Conservation (phyloP, 2,113 vertebrate genomes). For the Clupea harengus region DNA sequence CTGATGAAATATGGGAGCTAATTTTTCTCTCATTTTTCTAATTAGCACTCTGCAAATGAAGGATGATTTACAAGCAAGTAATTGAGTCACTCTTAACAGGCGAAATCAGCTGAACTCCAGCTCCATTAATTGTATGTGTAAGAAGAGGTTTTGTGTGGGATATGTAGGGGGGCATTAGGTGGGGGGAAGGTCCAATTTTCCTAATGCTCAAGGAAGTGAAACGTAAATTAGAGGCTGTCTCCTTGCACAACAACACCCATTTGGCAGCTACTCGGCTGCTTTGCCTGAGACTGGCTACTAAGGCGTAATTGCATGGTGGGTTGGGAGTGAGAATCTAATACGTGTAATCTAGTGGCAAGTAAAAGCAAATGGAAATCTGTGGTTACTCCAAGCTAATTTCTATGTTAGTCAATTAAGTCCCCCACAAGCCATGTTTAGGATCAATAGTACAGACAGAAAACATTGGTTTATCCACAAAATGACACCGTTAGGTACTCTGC, state of each 20-base stretch:
- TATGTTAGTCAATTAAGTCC: background rate
- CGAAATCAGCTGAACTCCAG: background rate
- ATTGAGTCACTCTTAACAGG: background rate
- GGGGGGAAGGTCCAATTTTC: background rate
- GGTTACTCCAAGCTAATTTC: background rate
- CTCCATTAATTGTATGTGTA: background rate
- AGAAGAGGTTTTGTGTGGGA: background rate
- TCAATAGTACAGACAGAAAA: background rate
- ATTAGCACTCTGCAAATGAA: background rate
- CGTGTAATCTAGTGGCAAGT: background rate
- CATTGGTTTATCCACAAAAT: background rate
- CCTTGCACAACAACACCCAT: constrained; percentile 13
- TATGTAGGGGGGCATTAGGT: background rate
- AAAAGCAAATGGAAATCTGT: background rate
- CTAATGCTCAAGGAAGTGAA: background rate
- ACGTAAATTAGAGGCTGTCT: constrained; percentile 20
- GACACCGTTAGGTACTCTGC: background rate
- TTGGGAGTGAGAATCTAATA: background rate
- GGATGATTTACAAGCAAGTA: background rate
- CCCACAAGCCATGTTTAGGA: background rate
- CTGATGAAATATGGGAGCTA: background rate
- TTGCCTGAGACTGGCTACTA: constrained; percentile 16
- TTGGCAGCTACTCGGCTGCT: constrained; percentile 19
- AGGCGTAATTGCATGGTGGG: constrained; percentile 20
- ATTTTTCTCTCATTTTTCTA: background rate